phyloP scores from a whole-genome alignment of 1,140 invertebrate species.

The Zaprionus africanus region DNA sequence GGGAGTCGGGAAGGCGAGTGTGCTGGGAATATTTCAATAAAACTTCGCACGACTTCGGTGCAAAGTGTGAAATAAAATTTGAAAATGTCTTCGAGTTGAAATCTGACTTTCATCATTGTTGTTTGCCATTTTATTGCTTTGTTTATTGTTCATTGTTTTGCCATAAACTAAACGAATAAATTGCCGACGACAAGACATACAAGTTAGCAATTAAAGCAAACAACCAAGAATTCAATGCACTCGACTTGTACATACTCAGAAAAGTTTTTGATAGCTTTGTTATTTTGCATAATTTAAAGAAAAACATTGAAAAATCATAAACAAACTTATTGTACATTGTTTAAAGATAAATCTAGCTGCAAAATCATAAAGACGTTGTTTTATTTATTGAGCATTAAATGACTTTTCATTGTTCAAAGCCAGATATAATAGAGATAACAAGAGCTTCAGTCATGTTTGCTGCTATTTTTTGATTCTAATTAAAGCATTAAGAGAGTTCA shows the following conservation, averaged over 20 bases:
- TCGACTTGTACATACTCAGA: background rate
- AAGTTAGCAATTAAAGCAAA: background rate
- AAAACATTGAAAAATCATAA: too few relatives aligned
- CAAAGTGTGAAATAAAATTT: conserved; percentile 2
- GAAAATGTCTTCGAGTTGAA: background rate
- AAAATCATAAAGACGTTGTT: too few relatives aligned
- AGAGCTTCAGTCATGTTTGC: background rate
- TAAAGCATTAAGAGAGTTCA: background rate
- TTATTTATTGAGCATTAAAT: too few relatives aligned
- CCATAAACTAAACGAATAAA: conserved; percentile 3
- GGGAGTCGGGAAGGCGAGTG: background rate
- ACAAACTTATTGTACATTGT: too few relatives aligned
- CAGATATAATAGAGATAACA: too few relatives aligned
- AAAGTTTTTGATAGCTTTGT: background rate
- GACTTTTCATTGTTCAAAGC: too few relatives aligned
- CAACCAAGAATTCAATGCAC: background rate
- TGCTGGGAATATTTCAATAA: background rate
- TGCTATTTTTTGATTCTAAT: background rate
- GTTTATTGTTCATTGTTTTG: conserved; percentile 8
- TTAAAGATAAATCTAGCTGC: too few relatives aligned
- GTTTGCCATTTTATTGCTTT: background rate
- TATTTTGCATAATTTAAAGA: too few relatives aligned
- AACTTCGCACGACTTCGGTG: background rate
- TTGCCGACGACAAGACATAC: conserved; percentile 2
- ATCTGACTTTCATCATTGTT: background rate